Base-by-base conservation (phyloP, 2,113 vertebrate species). In the Pseudopodoces humilis region DNA sequence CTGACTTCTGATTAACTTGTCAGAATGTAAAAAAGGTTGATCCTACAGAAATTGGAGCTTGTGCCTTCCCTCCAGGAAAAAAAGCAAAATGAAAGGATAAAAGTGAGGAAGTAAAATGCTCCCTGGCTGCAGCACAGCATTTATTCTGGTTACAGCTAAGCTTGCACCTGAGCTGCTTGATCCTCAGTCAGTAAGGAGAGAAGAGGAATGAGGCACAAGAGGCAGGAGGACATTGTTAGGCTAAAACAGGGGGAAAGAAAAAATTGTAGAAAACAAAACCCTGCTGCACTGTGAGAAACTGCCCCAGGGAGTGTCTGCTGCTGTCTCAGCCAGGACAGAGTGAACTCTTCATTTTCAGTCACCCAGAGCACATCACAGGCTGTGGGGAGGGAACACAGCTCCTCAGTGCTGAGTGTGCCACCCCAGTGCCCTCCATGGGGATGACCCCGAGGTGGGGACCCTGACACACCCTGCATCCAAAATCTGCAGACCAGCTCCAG, bases 1-100 rank as follows among this genome's bases (percentile, higher is more conserved):
- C 77, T 75, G 79, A 82, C 90, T 96, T 90, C 70, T 95, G 94
- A 97, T 96, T 96, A 95, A 92, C 83, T 96, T 96, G 85, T 86
- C 95, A 94, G 88, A 71, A 70, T 1, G 23, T 3, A 75, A 76
- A 87, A 89, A 74, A 92, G 87, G 79, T 93, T 92, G 94, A 94
- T 85, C 71, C 44, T 78, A 75, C 71, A 60, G 52, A 86, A 92
- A 92, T 39, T 0, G 1, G 79, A 90, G 79, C 79, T 92, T 1
- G 2, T 86, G 78, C 43, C 55, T 92, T 88, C 79, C 67, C 86
- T 83, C 86, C 35, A 58, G 63, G 49, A 68, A 46, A 24, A 72
- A 68, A 11, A 28, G 7, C 25, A 53, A 70, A 93, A 62, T 1
- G 30, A 71, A 41, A 18, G 53, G 75, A 7, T 69, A 69, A 14